Base-by-base conservation (phyloP, 1,140 invertebrate species). In the Panulirus ornatus region DNA sequence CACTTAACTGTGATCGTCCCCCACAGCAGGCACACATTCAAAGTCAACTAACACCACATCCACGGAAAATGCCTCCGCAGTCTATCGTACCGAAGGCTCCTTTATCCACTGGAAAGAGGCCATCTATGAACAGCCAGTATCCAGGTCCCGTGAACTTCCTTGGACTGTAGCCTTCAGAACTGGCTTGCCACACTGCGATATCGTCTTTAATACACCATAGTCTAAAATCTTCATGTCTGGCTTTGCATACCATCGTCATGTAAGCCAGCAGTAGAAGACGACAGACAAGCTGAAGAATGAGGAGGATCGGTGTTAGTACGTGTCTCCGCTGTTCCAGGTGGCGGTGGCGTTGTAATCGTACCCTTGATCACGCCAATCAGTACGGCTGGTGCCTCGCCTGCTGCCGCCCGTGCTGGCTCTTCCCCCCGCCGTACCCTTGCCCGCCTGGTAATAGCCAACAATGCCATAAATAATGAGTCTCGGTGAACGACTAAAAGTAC, bases 391-490 rank as follows among this genome's bases (percentile, higher is more conserved):
- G 87, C 87, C 87, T 44, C 87, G 87, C 87, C 79, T 89, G 87
- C 87, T 89, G 87, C 78, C 87, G 78, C 79, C 87, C 87, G 70
- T 89, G 87, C 71, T 89, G 87, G 87, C 87, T 89, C 87, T 89
- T 89, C 40, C 87, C 87, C 78, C 87, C 87, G 87, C 87, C 79
- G 79, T 89, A 89, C 87, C 87, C 87, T 89, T 89, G 87, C 87
- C 87, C 87, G 87, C 87, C 87, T 89, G 87, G 87, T 89, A 89
- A 89, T 79, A 83, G 87, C 87, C 87, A 89, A 89, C 87, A 89
- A 89, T 89, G 87, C 87, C 87, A 89, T 89, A 89, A 89, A 89
- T 89, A 89, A 89, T 89, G 87, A 89, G 87, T 89, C 87, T 89
- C 87, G 87, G 87, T 89, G 78, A 89, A 89, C 87, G 71, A 82